Evolutionary conservation across 2,888 invertebrate genomes (phyloP), one percentile per base, ranked within the genome.

Genomic region (Callinectes sapidus): DNA sequence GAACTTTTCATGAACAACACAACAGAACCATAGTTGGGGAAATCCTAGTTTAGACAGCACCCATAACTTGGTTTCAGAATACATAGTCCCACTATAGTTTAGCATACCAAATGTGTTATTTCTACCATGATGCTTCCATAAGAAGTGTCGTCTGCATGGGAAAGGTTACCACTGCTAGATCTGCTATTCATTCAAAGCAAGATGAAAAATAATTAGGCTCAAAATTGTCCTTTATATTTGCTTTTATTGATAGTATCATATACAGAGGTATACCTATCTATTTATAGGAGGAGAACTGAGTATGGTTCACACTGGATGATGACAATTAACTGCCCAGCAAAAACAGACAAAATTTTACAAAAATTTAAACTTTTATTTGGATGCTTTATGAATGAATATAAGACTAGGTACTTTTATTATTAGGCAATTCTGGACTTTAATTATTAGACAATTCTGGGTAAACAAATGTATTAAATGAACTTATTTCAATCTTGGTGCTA

Each of bases 181-280:
- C n/a, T n/a, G n/a, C 28, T 71, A 71, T 71, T 71, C 71, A 71
- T 71, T 71, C 28, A 28, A 28, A 8, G 6, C 28, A 28, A 13
- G 71, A n/a, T n/a, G 71, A 71, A 71, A 71, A 71, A 5, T n/a
- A 28, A 71, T 71, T 71, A 0, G 71, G 71, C 5, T 71, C 3
- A 23, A 71, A 71, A 71, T 71, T 6, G 28, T 1, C 1, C 28
- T 10, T 28, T 13, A 28, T 28, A n/a, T 61, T 16, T 61, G 61
- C 61, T 71, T 71, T 71, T 71, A 71, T 28, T 71, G 71, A 71
- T 23, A 71, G 32, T 35, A 81, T 81, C 81, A 81, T 81, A 81
- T 81, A 81, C 81, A 81, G 35, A 81, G 32, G 32, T 35, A 81
- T n/a, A 32, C 35, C 81, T 81, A 81, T 16, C n/a, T 81, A 61